Conservation (phyloP, 2,888 invertebrate species). For the Noctua comes region DNA sequence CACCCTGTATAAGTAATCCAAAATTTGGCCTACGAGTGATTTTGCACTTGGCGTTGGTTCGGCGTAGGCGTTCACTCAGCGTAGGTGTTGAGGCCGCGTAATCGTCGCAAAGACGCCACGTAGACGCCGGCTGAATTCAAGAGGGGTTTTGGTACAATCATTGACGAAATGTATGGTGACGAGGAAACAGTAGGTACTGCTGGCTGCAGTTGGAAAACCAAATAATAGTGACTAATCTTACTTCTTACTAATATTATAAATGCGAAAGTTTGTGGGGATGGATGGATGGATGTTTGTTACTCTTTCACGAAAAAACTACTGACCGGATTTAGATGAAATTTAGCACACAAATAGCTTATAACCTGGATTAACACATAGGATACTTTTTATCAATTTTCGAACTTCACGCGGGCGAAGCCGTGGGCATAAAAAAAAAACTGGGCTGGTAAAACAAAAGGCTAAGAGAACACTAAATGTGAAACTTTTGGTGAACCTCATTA, state of each 20-base stretch:
- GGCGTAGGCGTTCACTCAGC: slow-evolving; percentile 7
- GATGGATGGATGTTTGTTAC: no score
- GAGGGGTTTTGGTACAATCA: background rate
- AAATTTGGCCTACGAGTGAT: background rate
- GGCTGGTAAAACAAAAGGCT: background rate
- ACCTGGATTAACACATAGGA: no score
- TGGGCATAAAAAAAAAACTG: no score
- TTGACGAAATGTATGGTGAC: background rate
- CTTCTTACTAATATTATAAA: no score
- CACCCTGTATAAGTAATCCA: background rate
- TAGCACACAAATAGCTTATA: no score
- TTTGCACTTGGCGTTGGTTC: slow-evolving; percentile 2
- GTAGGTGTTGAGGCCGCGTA: slow-evolving; percentile 16
- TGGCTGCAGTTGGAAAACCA: no score
- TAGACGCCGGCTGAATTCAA: background rate
- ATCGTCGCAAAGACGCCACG: background rate
- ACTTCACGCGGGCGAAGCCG: no score
- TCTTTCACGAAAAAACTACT: no score
- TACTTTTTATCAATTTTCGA: no score
- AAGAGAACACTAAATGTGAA: background rate
- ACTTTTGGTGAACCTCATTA: background rate
- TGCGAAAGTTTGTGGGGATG: no score
- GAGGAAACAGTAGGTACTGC: background rate
- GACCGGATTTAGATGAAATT: no score
- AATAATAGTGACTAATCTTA: no score